Conservation (phyloP, 2,888 invertebrate genomes). For the Plusia festucae region DNA sequence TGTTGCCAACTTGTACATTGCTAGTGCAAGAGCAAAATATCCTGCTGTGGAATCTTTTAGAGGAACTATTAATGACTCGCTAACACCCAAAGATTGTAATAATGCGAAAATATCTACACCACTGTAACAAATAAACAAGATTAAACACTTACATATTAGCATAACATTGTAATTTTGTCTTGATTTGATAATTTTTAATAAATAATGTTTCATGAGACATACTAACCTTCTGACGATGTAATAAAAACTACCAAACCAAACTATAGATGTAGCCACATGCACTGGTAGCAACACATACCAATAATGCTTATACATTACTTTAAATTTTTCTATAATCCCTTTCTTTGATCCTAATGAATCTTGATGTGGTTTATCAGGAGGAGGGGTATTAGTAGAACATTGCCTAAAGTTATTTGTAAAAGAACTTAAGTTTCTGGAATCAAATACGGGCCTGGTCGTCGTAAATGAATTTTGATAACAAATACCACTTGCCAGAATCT, state of each 20-base stretch:
- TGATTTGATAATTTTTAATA: not conserved
- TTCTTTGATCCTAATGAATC: constrained; percentile 79
- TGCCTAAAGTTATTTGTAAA: constrained; percentile 58
- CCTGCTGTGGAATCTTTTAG: constrained; percentile 95
- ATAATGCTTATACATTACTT: constrained; percentile 97
- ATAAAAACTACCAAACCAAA: constrained; percentile 97
- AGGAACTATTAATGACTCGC: constrained; percentile 93
- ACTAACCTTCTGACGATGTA: constrained; percentile 94
- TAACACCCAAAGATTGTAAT: constrained; percentile 93
- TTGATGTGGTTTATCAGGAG: constrained; percentile 53
- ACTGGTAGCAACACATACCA: constrained; percentile 99
- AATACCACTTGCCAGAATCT: constrained; percentile 71
- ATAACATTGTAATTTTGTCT: constrained; percentile 1
- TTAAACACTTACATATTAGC: not conserved
- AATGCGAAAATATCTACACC: constrained; percentile 96
- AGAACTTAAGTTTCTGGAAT: constrained; percentile 59
- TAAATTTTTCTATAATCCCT: constrained; percentile 94
- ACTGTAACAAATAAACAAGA: constrained; percentile 89
- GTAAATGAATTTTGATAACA: constrained; percentile 64
- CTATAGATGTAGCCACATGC: constrained; percentile 95
- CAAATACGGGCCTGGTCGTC: constrained; percentile 50
- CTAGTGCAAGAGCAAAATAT: constrained; percentile 96
- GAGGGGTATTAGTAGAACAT: constrained; percentile 62
- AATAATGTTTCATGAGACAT: not conserved
- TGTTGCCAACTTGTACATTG: constrained; percentile 97